Evolutionary conservation across 2,797 vertebrate species (phyloP).

Genomic region (Sciaenops ocellatus): DNA sequence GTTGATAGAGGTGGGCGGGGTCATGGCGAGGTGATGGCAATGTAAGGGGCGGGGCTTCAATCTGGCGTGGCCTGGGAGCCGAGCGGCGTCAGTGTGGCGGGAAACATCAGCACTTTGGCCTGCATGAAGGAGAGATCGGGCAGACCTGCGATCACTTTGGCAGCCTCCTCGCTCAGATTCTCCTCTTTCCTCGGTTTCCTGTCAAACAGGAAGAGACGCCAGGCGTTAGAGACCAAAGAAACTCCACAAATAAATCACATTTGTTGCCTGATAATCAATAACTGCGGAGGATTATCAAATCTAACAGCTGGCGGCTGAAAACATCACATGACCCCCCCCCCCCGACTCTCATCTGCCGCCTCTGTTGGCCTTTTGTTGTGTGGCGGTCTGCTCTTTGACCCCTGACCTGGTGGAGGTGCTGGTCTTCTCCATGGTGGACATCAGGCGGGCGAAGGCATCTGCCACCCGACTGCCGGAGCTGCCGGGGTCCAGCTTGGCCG

Average conservation of each 20-base stretch:
- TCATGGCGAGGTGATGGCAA: neutral
- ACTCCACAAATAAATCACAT: too few species aligned
- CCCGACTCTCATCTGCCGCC: neutral
- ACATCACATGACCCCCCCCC: neutral
- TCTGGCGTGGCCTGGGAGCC: constrained; percentile 68
- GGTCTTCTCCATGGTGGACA: constrained; percentile 98
- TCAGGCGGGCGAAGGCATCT: constrained; percentile 95
- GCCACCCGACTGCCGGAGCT: constrained; percentile 88
- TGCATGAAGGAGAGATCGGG: constrained; percentile 98
- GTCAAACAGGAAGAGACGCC: constrained; percentile 14
- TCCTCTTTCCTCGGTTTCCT: constrained; percentile 95
- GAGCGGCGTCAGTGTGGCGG: constrained; percentile 93
- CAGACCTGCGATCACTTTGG: constrained; percentile 91
- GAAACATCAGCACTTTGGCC: constrained; percentile 99
- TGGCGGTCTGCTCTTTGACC: neutral
- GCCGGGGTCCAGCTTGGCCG: constrained; percentile 91
- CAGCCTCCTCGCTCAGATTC: constrained; percentile 93
- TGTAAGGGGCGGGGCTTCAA: constrained; percentile 31
- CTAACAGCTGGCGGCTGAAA: neutral
- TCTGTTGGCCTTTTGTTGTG: too few species aligned
- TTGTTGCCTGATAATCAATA: too few species aligned
- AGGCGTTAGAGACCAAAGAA: neutral
- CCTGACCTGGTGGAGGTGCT: constrained; percentile 94
- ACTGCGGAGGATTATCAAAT: too few species aligned
- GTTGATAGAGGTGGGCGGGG: neutral